These are phyloP conservation scores for Nematopogon swammerdamellus DNA, from an alignment of 2,888 invertebrate genomes.

Conservation along the genomic window DNA sequence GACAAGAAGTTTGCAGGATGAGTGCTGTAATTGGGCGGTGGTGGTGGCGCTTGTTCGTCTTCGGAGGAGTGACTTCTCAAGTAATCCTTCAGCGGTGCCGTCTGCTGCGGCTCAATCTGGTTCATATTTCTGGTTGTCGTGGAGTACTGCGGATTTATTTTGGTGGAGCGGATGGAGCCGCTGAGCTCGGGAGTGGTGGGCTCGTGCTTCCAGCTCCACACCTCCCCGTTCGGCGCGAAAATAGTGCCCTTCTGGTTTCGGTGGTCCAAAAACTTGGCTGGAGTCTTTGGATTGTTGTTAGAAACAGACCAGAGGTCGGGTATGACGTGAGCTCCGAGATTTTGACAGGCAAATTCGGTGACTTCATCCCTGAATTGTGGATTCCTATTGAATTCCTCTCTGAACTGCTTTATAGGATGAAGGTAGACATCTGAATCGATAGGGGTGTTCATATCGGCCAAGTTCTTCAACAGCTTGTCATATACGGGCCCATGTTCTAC, in stretches of 20 bases:
- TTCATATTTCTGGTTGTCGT: constrained; percentile 40
- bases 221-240: constrained; percentile 50
- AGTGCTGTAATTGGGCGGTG: constrained; percentile 41
- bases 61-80: constrained; percentile 36
- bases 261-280: constrained; percentile 36
- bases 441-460: constrained; percentile 50
- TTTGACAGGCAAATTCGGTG: constrained; percentile 45
- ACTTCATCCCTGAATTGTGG: constrained; percentile 54
- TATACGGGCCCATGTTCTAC: constrained; percentile 59
- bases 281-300: constrained; percentile 42
- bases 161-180: constrained; percentile 43
- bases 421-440: constrained; percentile 51
- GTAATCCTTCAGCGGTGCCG: constrained; percentile 40
- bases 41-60: constrained; percentile 35
- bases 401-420: constrained; percentile 52
- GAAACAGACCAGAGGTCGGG: constrained; percentile 35
- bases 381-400: constrained; percentile 52
- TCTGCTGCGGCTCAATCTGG: constrained; percentile 43
- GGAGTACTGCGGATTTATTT: constrained; percentile 45
- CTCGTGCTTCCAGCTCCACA: constrained; percentile 53
- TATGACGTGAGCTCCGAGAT: constrained; percentile 42
- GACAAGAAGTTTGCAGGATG: constrained; percentile 30
- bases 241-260: constrained; percentile 48
- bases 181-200: constrained; percentile 45
- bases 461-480: constrained; percentile 52